These are phyloP conservation scores for Leptinotarsa texana DNA, from an alignment of 1,140 invertebrate species.

Conservation along the genomic window DNA sequence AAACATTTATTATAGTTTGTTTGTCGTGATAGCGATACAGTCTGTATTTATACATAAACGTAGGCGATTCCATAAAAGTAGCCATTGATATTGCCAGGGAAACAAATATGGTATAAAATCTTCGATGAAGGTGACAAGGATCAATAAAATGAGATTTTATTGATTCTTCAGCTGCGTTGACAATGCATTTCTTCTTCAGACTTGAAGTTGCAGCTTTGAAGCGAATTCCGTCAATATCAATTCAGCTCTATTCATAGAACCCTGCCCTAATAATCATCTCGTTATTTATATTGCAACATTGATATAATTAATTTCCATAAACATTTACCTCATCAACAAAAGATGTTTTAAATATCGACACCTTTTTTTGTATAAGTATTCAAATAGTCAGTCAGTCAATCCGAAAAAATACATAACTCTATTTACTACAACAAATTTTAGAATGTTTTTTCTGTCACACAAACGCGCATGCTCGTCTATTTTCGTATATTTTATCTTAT, in stretches of 20 bases:
- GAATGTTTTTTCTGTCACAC: constrained; percentile 15
- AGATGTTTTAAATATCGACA: background rate
- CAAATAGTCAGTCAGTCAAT: constrained; percentile 19
- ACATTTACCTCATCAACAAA: background rate
- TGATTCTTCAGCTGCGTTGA: too few species aligned
- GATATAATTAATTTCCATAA: background rate
- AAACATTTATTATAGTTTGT: constrained; percentile 21
- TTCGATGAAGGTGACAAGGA: too few species aligned
- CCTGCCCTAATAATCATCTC: background rate
- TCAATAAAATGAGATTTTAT: too few species aligned
- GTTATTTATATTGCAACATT: constrained; percentile 20
- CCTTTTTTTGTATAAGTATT: background rate
- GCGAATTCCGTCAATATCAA: too few species aligned
- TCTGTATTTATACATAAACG: constrained; percentile 18
- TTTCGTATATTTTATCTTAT: constrained; percentile 5
- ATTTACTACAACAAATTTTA: constrained; percentile 21
- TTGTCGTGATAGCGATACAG: constrained; percentile 10
- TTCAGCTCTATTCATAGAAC: background rate
- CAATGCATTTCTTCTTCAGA: too few species aligned
- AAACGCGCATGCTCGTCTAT: background rate
- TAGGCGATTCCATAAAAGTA: background rate
- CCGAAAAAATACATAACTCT: constrained; percentile 12
- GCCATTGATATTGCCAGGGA: background rate
- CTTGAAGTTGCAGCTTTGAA: too few species aligned
- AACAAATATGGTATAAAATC: background rate